Evolutionary conservation across 2,888 invertebrate genomes (phyloP), one percentile per base, ranked within the genome.

Genomic region (Drosophila vallismaia): DNA sequence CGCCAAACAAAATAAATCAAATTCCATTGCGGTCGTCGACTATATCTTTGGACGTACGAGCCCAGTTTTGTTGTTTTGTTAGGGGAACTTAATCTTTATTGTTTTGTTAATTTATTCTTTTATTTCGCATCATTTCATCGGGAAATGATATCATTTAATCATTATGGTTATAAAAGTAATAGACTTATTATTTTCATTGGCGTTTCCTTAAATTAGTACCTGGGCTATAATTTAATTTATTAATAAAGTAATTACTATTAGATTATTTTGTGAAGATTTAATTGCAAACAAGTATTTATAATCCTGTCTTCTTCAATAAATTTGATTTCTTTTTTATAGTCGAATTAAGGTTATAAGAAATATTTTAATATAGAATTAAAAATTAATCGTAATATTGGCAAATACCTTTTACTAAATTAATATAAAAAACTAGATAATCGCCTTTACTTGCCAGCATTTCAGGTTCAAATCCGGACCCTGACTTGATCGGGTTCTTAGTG

Each of bases 1-100:
- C 85, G 88, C 88, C 87, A 88, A 85, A 85, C 86, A 88, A 85
- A 88, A 85, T 88, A 85, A 88, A 85, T 85, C 84, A 85, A 85
- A 85, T 87, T 88, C 88, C 87, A 71, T 33, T 72, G 73, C 79
- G 87, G 88, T 88, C 88, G 86, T 82, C 76, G 88, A 82, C 84
- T 80, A 74, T 62, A 54, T 45, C 44, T 28, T 28, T 28, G 28
- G 28, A 28, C 28, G 28, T 28, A 28, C 28, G 45, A 38, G 52
- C 12, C 5, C 3, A 14, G 45, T 12, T 38, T n/a, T 4, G 38
- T 45, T 36, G 1, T 14, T 14, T 14, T 14, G 14, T 14, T 14
- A 1, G 14, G 14, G 14, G 19, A 19, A 19, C 19, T 19, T 19
- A 19, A 29, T 26, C 19, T 45, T 36, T 19, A 19, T 36, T 12